Evolutionary conservation across 1,140 invertebrate genomes (phyloP), one percentile per base, ranked within the genome.

Genomic region (Dinoponera quadriceps): DNA sequence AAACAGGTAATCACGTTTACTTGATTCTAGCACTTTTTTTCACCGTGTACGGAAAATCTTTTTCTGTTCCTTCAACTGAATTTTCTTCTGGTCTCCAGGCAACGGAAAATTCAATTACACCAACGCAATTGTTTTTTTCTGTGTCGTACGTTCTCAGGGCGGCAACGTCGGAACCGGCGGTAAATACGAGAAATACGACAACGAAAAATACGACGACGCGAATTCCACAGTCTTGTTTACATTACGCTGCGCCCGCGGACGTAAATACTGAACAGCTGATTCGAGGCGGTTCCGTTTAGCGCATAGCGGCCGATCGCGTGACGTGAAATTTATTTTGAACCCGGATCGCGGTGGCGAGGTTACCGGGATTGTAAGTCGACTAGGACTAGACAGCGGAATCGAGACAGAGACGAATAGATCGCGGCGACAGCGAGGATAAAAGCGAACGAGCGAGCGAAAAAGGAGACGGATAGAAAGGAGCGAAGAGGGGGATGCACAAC

Each of bases 311-410:
- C 48, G 29, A 73, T 49, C 57, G 48, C 33, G 25, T 38, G 38
- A 54, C 60, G 27, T 62, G 80, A 73, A 82, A 82, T 82, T 74
- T 74, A 82, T 74, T 59, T 82, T 49, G 25, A 68, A 75, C 18
- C 54, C 81, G 81, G 71, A 83, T 75, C 72, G 66, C 72, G 13
- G 20, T 9, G 14, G 22, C 27, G 63, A 66, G 71, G 27, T 83
- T 51, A 25, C 27, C 57, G 48, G 14, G 60, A 74, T 66, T 22
- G 63, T 82, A 73, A 65, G 80, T 73, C n/a, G 57, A 63, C 44
- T 44, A 33, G 49, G 25, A 71, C 33, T 69, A 60, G 77, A 27
- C 65, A 27, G 20, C 14, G 44, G 44, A 51, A 38, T 49, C 51
- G 18, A 27, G 71, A 74, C 59, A 22, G 20, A 51, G 69, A 73